These are phyloP conservation scores for Lampris megalopsis DNA, from an alignment of 2,113 vertebrate genomes.

Conservation along the genomic window DNA sequence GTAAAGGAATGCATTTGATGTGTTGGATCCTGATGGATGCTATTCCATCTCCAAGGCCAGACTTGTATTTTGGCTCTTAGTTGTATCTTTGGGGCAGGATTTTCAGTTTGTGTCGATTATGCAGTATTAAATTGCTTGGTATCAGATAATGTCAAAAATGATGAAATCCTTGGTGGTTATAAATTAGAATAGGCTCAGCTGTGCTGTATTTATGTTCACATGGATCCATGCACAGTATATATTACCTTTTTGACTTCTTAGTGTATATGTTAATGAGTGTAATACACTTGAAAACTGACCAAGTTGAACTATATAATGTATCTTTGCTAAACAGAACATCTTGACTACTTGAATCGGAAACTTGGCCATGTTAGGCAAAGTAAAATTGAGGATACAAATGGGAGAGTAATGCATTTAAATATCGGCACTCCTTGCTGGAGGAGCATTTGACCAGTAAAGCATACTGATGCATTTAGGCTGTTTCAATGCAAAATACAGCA, in stretches of 20 bases:
- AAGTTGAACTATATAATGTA: no score
- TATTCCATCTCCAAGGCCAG: conserved; percentile 53
- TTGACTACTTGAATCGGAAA: conserved; percentile 2
- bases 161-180: conserved; percentile 68
- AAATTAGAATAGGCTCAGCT: conserved; percentile 53
- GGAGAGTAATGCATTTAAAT: conserved; percentile 36
- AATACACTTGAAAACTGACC: background rate
- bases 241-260: background rate
- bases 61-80: conserved; percentile 55
- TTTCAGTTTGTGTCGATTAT: conserved; percentile 74
- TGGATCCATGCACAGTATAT: background rate
- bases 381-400: conserved; percentile 32
- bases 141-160: conserved; percentile 73
- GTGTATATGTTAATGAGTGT: no score
- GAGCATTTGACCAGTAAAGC: conserved; percentile 13
- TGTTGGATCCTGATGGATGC: conserved; percentile 55
- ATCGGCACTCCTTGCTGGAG: conserved; percentile 27
- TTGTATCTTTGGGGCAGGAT: conserved; percentile 61
- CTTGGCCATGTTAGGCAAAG: background rate
- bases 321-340: conserved; percentile 2
- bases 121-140: conserved; percentile 74
- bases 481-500: conserved; percentile 54
- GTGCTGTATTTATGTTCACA: conserved; percentile 15
- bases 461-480: conserved; percentile 38
- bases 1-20: conserved; percentile 50